Base-by-base conservation (phyloP, 2,888 invertebrate species). In the Choristoneura rosaceana region DNA sequence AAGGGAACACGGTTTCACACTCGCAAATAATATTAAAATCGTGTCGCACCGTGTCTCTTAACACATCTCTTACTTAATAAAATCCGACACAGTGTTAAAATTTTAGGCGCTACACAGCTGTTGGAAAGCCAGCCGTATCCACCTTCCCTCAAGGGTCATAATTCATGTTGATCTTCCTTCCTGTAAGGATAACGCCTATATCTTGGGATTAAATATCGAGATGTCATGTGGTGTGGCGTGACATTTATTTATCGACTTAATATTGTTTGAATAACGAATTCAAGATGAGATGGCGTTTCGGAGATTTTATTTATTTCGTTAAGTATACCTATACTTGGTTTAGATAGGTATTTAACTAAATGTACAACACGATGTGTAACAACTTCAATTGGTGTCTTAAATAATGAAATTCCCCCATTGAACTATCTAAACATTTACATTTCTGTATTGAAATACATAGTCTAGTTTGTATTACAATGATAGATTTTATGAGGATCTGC, bases 81-180 rank as follows among this genome's bases (percentile, higher is more conserved):
- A 55, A 67, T 14, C 38, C n/a, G n/a, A 61, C 71, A 62, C 62
- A 60, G 45, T 71, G 55, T 38, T 25, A 15, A 17, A 34, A 52
- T 58, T 52, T 45, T 12, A n/a, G 45, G 0, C 66, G 3, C 12
- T n/a, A 25, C 17, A 34, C 41, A 4, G 17, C 33, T 14, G 38
- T 25, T 55, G 62, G 41, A 71, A 67, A 55, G 47, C 38, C 17
- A 45, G 73, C 76, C 74, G 73, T 74, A 78, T 73, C 76, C 59
- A 77, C 75, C 77, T 76, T 47, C 73, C 77, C 74, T 75, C 74
- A 76, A 75, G 74, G 64, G 68, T 71, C 77, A 81, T 81, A 76
- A 81, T 78, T 81, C 81, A 77, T 76, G 73, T 64, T 73, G 14
- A 76, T 75, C 74, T 73, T 74, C 69, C 77, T 77, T 76, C 73